Evolutionary conservation across 2,113 vertebrate species (phyloP).

Genomic region (Serilophus lunatus): DNA sequence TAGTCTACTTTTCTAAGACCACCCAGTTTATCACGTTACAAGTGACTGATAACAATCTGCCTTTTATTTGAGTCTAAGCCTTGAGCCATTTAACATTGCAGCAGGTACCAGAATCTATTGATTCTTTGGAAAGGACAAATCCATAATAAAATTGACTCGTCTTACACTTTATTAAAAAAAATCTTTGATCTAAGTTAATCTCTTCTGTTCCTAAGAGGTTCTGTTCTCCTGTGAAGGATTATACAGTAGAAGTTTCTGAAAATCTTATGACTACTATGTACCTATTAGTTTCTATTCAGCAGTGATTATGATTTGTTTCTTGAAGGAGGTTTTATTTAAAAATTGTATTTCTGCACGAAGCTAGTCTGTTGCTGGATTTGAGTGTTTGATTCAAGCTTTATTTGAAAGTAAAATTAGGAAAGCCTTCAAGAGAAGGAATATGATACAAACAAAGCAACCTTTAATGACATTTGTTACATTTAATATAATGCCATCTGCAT

Average conservation of each 20-base stretch:
- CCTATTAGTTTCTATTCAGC: background rate
- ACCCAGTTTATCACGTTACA: background rate
- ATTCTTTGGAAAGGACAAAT: background rate
- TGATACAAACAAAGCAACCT: background rate
- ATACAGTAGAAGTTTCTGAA: background rate
- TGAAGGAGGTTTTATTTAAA: background rate
- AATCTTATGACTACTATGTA: background rate
- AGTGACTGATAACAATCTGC: background rate
- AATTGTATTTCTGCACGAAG: background rate
- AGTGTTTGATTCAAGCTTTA: background rate
- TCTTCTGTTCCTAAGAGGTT: background rate
- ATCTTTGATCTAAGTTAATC: background rate
- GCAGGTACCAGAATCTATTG: background rate
- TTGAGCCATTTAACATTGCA: background rate
- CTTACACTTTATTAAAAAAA: background rate
- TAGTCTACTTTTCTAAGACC: background rate
- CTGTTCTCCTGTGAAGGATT: background rate
- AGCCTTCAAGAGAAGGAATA: background rate
- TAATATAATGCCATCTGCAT: background rate
- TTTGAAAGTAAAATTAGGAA: slow-evolving; percentile 1
- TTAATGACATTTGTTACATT: background rate
- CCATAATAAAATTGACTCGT: background rate
- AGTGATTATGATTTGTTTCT: background rate
- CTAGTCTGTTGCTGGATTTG: background rate
- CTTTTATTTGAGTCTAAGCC: background rate